Evolutionary conservation across 1,140 invertebrate species (phyloP), one percentile per base, ranked within the genome.

Genomic region (Mesaphorura yosii): DNA sequence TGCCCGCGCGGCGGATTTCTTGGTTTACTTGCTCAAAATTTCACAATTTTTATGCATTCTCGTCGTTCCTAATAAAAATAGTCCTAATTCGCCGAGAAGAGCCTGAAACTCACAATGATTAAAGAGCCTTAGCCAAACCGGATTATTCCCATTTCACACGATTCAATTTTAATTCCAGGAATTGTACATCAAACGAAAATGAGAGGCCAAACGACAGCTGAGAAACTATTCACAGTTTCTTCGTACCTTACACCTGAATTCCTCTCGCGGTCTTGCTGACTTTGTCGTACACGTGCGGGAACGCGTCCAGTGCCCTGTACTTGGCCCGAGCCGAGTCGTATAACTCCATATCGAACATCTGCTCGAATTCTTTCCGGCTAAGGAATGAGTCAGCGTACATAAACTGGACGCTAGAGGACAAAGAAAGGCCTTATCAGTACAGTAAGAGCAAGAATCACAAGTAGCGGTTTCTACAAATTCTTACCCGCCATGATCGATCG

Each of bases 271-370:
- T 69, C 55, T 75, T 75, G 59, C 77, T 83, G 25, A 88, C 78
- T 71, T 89, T 89, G 29, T 82, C 82, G 65, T 86, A 88, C 3
- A 88, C 76, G 63, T 84, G 80, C 0, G 85, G 84, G 65, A 88
- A 88, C 1, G 84, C 84, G n/a, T 77, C 74, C 55, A 76, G 70
- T 68, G 82, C 84, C 26, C 74, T 55, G 2, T 80, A 66, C 22
- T 69, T 65, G 3, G 73, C 66, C 41, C 85, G 69, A 53, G 86
- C 68, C 65, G 73, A 75, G 56, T 88, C 82, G 63, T 89, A 88
- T 0, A 86, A 69, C 1, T 66, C 68, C 64, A 86, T 82, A 66
- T 88, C 81, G 69, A 88, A 88, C 84, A 88, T 88, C 38, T 73
- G 59, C 15, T 80, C 67, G 65, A 88, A 89, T 68, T 89, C 84